A percentile compares a stretch with the other conserved stretches of the same genome.
Conservation (phyloP, 2,113 vertebrate species). For the Cololabis saira region DNA sequence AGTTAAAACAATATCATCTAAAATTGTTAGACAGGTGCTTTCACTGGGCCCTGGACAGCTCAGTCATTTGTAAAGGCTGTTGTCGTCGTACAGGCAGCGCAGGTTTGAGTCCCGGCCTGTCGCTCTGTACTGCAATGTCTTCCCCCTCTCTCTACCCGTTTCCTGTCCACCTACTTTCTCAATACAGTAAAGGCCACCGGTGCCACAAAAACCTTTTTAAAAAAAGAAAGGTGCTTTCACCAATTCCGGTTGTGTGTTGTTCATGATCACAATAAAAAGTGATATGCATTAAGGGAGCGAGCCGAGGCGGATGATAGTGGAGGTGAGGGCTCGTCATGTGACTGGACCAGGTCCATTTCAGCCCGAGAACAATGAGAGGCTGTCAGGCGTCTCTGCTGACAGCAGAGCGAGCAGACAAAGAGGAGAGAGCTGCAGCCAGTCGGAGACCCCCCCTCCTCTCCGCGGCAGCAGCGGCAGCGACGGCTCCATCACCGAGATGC, state of each 20-base stretch:
- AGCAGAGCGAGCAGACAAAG: constrained; percentile 68
- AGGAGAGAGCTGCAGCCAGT: constrained; percentile 84
- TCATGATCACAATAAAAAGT: constrained; percentile 43
- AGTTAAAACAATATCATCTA: too few relatives aligned
- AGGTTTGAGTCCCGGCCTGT: too few relatives aligned
- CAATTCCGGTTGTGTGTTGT: constrained; percentile 6
- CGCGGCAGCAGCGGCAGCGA: constrained; percentile 69
- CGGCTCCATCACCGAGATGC: constrained; percentile 82
- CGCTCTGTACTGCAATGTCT: too few relatives aligned
- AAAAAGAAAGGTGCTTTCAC: too few relatives aligned
- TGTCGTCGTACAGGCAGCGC: too few relatives aligned
- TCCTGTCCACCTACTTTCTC: too few relatives aligned
- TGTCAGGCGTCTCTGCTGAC: constrained; percentile 61
- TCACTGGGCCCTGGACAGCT: too few relatives aligned
- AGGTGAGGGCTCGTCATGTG: constrained; percentile 46
- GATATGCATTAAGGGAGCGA: constrained; percentile 29
- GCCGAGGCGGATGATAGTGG: constrained; percentile 42
- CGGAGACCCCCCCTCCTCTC: constrained; percentile 64
- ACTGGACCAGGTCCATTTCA: constrained; percentile 65
- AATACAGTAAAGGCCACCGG: too few relatives aligned
- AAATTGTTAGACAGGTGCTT: too few relatives aligned
- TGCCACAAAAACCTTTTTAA: too few relatives aligned
- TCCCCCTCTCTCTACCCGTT: too few relatives aligned
- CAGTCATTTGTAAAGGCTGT: too few relatives aligned
- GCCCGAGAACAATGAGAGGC: constrained; percentile 62